Evolutionary conservation across 2,113 vertebrate genomes (phyloP), one percentile per base, ranked within the genome.

Genomic region (Rhodinocichla rosea): DNA sequence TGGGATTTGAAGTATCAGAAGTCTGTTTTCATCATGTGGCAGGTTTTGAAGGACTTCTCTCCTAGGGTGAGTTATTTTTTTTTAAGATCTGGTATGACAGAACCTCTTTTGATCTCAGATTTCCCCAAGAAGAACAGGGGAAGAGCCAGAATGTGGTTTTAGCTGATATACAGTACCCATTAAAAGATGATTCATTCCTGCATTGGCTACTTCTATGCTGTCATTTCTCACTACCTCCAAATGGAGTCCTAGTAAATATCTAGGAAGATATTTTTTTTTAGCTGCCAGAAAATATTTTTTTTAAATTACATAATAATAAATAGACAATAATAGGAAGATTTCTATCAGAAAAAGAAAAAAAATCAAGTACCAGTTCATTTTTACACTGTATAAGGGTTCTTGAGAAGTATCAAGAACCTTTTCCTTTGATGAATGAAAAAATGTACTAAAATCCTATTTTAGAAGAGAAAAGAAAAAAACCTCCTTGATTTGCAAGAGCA

Each of bases 1-100:
- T 95, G 81, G 62, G 87, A 85, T 91, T 91, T 83, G 87, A 91
- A 92, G 63, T 89, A 91, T 69, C 53, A 83, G 49, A 89, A 91
- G 26, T n/a, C 65, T 65, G 30, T 81, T 94, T 90, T 82, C 37
- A 45, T 63, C 37, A 23, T 53, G 19, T 87, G 81, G 53, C 64
- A 65, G n/a, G 11, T 82, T 89, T 83, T 92, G 53, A 79, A 87
- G 44, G 44, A 68, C 65, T 86, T 79, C 40, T 87, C 6, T 91
- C 32, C 17, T 68, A 45, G 35, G 26, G 3, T 7, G 42, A 20
- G 53, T 26, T 26, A 6, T 13, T 30, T 30, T 30, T 52, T 60
- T 89, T 64, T 53, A 27, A 71, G 16, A 60, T n/a, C 22, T 60
- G 32, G 4, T 37, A 49, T 92, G 65, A 64, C 62, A 82, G 87